These are phyloP conservation scores for Agelastica alni DNA, from an alignment of 2,888 invertebrate species.

Conservation along the genomic window DNA sequence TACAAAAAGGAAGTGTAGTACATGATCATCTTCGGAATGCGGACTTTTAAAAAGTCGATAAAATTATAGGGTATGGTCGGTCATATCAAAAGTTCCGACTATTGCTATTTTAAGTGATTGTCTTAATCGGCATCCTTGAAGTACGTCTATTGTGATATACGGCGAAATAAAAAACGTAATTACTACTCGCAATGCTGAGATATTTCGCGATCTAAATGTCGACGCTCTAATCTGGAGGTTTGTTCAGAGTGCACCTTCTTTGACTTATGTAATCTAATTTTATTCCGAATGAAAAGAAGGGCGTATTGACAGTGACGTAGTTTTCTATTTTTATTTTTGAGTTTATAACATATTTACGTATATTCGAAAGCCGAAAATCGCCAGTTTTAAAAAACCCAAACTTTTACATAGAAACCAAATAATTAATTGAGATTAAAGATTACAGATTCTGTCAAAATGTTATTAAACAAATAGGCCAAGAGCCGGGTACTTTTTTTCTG, in stretches of 20 bases:
- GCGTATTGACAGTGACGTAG: too few relatives aligned
- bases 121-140: conserved; percentile 32
- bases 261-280: conserved; percentile 22
- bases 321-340: too few relatives aligned
- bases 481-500: too few relatives aligned
- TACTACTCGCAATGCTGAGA: conserved; percentile 13
- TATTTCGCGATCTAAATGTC: conserved; percentile 17
- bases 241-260: conserved; percentile 13
- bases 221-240: conserved; percentile 14
- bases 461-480: too few relatives aligned
- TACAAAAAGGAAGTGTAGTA: too few relatives aligned
- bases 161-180: conserved; percentile 29
- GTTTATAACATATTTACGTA: too few relatives aligned
- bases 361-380: too few relatives aligned
- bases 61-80: not conserved
- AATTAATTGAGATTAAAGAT: too few relatives aligned
- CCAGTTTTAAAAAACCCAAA: too few relatives aligned
- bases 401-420: too few relatives aligned
- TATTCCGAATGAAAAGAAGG: too few relatives aligned
- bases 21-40: not conserved
- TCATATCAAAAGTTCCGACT: not conserved
- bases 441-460: too few relatives aligned
- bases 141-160: conserved; percentile 27
- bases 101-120: not conserved
- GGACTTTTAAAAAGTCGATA: not conserved